Percentiles rank a stretch among this genome's conserved stretches.
Evolutionary conservation across 2,797 vertebrate genomes (phyloP).

Genomic region (Hemibagrus guttatus): DNA sequence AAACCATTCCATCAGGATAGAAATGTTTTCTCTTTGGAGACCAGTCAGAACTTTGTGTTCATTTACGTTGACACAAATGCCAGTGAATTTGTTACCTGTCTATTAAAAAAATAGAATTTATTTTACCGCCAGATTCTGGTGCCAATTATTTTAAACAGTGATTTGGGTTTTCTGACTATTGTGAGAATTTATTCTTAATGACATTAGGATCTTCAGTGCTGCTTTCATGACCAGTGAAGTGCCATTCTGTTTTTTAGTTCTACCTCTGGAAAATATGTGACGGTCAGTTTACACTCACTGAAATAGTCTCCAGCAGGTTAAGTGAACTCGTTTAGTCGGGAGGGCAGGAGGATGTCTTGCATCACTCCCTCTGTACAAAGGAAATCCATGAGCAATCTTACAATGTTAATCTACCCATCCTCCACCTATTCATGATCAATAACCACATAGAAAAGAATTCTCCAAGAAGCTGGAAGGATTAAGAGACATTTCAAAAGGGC

Average conservation of each 20-base stretch:
- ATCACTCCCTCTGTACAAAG: conserved; percentile 48
- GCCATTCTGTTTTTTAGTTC: neutral
- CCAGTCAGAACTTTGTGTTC: neutral
- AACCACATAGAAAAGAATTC: conserved; percentile 72
- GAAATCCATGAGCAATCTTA: conserved; percentile 68
- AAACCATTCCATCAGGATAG: neutral
- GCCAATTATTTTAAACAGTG: neutral
- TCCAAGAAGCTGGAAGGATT: conserved; percentile 70
- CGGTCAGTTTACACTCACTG: neutral
- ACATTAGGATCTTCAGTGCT: neutral
- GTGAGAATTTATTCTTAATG: neutral
- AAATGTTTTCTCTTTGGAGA: neutral
- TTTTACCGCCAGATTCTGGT: neutral
- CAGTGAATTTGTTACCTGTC: neutral
- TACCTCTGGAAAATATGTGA: neutral
- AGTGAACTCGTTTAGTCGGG: conserved; percentile 31
- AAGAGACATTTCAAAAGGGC: conserved; percentile 61
- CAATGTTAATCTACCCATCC: conserved; percentile 66
- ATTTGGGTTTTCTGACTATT: neutral
- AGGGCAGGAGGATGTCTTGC: conserved; percentile 46
- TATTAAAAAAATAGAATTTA: neutral
- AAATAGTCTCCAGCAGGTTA: conserved; percentile 16
- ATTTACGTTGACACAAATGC: neutral
- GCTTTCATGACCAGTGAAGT: neutral
- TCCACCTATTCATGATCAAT: conserved; percentile 77